These are phyloP conservation scores for Semotilus atromaculatus DNA, from an alignment of 2,797 vertebrate species.

Conservation along the genomic window DNA sequence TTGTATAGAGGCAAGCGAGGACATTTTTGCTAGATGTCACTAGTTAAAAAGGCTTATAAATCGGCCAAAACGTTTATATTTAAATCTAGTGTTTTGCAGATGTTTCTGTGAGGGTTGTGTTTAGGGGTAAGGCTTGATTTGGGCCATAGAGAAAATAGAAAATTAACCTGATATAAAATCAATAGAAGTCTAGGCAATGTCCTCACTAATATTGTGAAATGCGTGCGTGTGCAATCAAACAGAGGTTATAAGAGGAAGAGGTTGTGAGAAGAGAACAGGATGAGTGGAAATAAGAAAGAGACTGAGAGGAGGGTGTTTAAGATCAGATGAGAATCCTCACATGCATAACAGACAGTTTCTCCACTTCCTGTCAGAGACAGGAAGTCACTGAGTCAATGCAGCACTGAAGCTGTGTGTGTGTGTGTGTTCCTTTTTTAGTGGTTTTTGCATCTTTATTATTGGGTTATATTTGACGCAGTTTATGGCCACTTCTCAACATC, in stretches of 20 bases:
- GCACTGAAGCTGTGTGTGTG: not conserved
- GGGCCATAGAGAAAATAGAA: not conserved
- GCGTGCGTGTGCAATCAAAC: not conserved
- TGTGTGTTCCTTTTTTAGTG: not conserved
- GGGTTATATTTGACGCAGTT: not conserved
- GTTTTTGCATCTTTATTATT: not conserved
- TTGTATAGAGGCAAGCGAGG: not conserved
- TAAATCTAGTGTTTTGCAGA: not conserved
- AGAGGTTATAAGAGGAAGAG: not conserved
- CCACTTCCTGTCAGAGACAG: conserved; percentile 52
- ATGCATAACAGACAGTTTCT: conserved; percentile 38
- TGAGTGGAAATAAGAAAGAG: conserved; percentile 35
- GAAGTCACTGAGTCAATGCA: conserved; percentile 44
- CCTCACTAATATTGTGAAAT: not conserved
- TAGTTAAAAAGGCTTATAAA: not conserved
- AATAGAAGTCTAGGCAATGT: not conserved
- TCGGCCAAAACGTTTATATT: not conserved
- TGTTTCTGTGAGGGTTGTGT: not conserved
- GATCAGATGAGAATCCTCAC: not conserved
- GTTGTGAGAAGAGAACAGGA: not conserved
- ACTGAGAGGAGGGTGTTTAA: conserved; percentile 12
- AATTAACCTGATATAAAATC: not conserved
- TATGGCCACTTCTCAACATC: not conserved
- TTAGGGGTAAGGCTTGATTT: not conserved
- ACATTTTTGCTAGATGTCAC: not conserved